These are phyloP conservation scores for Acipenser oxyrinchus DNA, from an alignment of 2,797 vertebrate species.

Conservation along the genomic window DNA sequence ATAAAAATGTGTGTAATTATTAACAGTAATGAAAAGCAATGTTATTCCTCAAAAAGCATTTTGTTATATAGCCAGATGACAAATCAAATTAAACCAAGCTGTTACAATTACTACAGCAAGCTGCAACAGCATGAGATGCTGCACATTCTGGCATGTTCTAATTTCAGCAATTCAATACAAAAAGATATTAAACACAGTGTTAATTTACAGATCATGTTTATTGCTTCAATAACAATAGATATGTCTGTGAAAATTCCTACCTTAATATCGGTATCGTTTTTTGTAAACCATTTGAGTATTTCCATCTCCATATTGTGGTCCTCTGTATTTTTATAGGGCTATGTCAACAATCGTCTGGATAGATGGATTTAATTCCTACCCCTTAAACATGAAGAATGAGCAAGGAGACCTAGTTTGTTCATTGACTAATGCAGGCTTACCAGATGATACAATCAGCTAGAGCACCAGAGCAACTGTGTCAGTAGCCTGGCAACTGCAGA, in stretches of 20 bases:
- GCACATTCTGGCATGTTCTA: not conserved
- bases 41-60: too few species aligned
- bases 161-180: too few species aligned
- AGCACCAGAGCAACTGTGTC: slow-evolving; percentile 25
- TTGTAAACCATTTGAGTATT: slow-evolving; percentile 42
- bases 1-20: too few species aligned
- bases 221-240: not conserved
- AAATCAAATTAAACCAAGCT: not conserved
- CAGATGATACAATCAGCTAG: slow-evolving; percentile 29
- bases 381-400: slow-evolving; percentile 11
- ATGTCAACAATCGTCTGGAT: slow-evolving; percentile 7
- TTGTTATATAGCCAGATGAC: too few species aligned
- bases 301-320: slow-evolving; percentile 31
- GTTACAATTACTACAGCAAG: not conserved
- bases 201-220: not conserved
- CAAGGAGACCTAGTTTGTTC: slow-evolving; percentile 29
- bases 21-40: too few species aligned
- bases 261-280: slow-evolving; percentile 38
- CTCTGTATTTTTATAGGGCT: not conserved
- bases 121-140: not conserved
- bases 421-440: slow-evolving; percentile 34
- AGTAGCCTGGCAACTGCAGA: slow-evolving; percentile 53
- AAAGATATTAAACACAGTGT: not conserved
- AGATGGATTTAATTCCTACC: slow-evolving; percentile 5
- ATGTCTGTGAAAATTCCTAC: slow-evolving; percentile 28